Percentiles rank a stretch among this genome's conserved stretches.
phyloP scores from a whole-genome alignment of 2,113 vertebrate genomes.

The Orycteropus afer region DNA sequence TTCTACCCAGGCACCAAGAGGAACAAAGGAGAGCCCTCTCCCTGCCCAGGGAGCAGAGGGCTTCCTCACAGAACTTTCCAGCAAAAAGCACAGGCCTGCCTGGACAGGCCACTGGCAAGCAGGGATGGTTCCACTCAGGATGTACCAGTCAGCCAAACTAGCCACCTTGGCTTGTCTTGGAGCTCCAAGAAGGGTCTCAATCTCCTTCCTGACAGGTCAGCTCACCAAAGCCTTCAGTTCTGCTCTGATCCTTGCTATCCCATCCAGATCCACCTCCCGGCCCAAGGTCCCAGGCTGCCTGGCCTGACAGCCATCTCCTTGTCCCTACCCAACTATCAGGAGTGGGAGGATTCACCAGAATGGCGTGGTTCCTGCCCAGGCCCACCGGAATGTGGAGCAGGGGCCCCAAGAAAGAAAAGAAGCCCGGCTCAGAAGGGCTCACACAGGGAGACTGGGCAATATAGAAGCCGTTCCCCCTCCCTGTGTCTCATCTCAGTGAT shows the following conservation, averaged over 20 bases:
- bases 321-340: accelerated
- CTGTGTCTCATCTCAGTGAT: not conserved
- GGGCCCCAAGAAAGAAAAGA: not conserved
- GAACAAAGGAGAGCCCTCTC: not conserved
- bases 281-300: not conserved
- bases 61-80: not conserved
- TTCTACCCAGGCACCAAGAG: not conserved
- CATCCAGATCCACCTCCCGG: not conserved
- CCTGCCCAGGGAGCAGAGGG: not conserved
- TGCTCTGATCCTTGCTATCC: not conserved
- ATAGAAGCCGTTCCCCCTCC: not conserved
- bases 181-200: not conserved
- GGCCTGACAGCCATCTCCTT: not conserved
- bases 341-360: not conserved
- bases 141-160: accelerated
- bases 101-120: not conserved
- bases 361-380: not conserved
- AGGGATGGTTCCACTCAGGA: not conserved
- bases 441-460: accelerated
- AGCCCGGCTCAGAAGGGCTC: not conserved
- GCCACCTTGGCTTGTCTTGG: not conserved
- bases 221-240: not conserved
- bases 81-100: not conserved
- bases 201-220: not conserved
- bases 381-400: not conserved